These are phyloP conservation scores for Hippoglossus stenolepis DNA, from an alignment of 2,113 vertebrate species.

Conservation along the genomic window DNA sequence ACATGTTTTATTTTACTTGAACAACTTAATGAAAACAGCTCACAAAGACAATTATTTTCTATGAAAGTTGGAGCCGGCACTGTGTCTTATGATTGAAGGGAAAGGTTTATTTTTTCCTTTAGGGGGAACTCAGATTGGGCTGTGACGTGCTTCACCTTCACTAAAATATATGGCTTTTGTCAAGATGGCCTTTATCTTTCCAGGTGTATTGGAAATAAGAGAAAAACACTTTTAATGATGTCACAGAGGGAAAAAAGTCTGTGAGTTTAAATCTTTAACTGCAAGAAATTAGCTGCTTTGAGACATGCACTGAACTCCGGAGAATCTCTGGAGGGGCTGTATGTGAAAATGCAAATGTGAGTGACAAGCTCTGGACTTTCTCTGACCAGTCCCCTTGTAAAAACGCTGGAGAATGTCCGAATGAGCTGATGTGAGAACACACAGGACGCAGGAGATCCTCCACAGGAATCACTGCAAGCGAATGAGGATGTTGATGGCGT, in stretches of 20 bases:
- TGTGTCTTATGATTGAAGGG: conserved; percentile 20
- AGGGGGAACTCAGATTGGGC: neutral
- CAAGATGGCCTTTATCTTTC: neutral
- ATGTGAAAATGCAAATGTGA: too few relatives aligned
- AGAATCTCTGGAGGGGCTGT: too few relatives aligned
- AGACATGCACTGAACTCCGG: too few relatives aligned
- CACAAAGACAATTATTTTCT: conserved; percentile 31
- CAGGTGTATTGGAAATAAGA: neutral
- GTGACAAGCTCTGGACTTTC: too few relatives aligned
- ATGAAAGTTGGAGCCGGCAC: conserved; percentile 9
- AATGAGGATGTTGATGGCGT: too few relatives aligned
- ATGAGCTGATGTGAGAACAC: too few relatives aligned
- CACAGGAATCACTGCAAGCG: too few relatives aligned
- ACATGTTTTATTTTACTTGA: conserved; percentile 49
- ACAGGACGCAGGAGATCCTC: too few relatives aligned
- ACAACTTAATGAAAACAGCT: conserved; percentile 52
- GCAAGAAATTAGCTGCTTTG: neutral
- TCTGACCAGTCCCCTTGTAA: too few relatives aligned
- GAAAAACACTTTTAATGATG: neutral
- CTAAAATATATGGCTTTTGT: conserved; percentile 4
- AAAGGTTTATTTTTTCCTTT: conserved; percentile 11
- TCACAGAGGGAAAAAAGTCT: neutral
- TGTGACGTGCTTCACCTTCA: conserved; percentile 27
- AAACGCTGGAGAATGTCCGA: too few relatives aligned
- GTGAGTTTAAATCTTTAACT: neutral